phyloP scores from a whole-genome alignment of 2,797 vertebrate species.

The Thripadectes ignobilis region DNA sequence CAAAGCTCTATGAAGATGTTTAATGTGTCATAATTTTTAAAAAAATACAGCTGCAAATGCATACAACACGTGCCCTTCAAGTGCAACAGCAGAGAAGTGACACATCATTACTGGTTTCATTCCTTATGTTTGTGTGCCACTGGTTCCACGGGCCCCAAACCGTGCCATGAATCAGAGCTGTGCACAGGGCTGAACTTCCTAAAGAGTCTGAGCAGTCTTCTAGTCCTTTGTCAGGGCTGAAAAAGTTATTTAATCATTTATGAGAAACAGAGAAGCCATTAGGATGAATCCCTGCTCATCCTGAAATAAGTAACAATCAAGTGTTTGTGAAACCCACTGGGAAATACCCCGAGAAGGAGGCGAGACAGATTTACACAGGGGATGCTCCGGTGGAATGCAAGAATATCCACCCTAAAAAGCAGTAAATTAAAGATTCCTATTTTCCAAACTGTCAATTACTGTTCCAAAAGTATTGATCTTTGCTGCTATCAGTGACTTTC shows the following conservation, averaged over 20 bases:
- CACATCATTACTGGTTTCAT: not conserved
- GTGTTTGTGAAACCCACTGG: not conserved
- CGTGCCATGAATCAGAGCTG: not conserved
- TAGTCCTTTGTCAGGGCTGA: not conserved
- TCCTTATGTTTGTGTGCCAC: not conserved
- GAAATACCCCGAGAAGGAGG: not conserved
- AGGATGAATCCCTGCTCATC: not conserved
- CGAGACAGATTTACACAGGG: not conserved
- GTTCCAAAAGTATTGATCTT: not conserved
- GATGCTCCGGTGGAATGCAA: not conserved
- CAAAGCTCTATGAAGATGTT: not conserved
- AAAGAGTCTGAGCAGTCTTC: not conserved
- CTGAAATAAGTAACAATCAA: not conserved
- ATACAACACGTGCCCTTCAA: not conserved
- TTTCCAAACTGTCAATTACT: not conserved
- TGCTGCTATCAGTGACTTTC: not conserved
- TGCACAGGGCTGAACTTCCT: not conserved
- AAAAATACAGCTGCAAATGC: not conserved
- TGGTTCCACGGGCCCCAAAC: not conserved
- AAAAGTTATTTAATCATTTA: not conserved
- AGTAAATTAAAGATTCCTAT: not conserved
- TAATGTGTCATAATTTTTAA: not conserved
- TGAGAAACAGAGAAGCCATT: not conserved
- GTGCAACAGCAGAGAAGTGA: not conserved
- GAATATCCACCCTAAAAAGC: not conserved